Evolutionary conservation across 2,888 invertebrate species (phyloP).

Genomic region (Perizoma affinitatum): DNA sequence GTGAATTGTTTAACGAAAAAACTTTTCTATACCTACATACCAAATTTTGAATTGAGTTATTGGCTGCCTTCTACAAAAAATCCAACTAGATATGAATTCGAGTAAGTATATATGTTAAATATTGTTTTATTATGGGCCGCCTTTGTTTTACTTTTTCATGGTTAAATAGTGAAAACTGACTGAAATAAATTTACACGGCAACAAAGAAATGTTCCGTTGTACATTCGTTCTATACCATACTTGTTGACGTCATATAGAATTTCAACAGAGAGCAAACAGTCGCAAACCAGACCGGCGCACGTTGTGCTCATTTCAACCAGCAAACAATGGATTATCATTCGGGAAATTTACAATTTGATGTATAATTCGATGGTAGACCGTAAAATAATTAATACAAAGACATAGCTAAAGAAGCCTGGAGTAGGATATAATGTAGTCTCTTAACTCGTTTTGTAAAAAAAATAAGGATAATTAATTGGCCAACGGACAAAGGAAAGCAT

Average conservation of each 20-base stretch:
- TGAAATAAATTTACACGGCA: conserved; percentile 22
- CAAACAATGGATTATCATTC: conserved; percentile 61
- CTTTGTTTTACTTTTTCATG: not conserved
- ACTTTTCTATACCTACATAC: not conserved
- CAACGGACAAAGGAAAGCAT: not conserved
- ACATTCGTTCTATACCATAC: conserved; percentile 43
- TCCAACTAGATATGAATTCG: conserved; percentile 1
- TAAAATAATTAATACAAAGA: too few relatives aligned
- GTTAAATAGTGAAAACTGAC: conserved; percentile 16
- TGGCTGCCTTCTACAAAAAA: not conserved
- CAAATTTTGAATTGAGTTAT: conserved; percentile 1
- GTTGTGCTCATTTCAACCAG: conserved; percentile 68
- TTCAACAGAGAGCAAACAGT: conserved; percentile 73
- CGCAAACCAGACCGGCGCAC: conserved; percentile 53
- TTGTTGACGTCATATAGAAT: conserved; percentile 65
- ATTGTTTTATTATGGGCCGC: not conserved
- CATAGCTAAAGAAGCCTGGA: too few relatives aligned
- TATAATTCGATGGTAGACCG: not conserved
- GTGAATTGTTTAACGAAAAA: conserved; percentile 2
- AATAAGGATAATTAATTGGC: too few relatives aligned
- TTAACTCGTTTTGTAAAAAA: too few relatives aligned
- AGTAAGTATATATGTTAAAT: not conserved
- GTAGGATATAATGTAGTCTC: too few relatives aligned
- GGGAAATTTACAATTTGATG: conserved; percentile 47
- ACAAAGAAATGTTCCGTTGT: conserved; percentile 50